Conservation (phyloP, 1,140 invertebrate species). For the Chrysopa pallens region DNA sequence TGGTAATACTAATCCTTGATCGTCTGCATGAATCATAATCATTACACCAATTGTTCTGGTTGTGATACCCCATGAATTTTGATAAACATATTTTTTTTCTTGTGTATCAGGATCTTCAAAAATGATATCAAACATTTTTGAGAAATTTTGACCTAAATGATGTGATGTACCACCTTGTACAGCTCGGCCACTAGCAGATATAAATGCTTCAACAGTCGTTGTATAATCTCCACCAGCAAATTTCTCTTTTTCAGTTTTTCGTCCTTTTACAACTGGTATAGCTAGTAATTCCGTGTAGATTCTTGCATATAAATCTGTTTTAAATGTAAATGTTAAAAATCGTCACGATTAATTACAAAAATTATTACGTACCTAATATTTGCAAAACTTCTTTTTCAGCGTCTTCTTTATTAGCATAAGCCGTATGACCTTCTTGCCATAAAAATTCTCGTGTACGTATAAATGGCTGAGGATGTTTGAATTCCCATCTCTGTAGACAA, state of each 20-base stretch:
- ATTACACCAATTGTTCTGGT: slow-evolving; percentile 91
- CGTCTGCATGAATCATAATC: slow-evolving; percentile 94
- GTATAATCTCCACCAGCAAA: slow-evolving; percentile 98
- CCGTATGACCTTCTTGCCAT: slow-evolving; percentile 99
- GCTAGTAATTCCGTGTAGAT: slow-evolving; percentile 90
- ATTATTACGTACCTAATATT: slow-evolving; percentile 36
- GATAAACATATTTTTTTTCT: slow-evolving; percentile 80
- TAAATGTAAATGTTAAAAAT: slow-evolving; percentile 1
- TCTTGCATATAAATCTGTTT: slow-evolving; percentile 59
- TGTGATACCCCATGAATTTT: slow-evolving; percentile 98
- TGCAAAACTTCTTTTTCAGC: slow-evolving; percentile 74
- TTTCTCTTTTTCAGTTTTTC: slow-evolving; percentile 98
- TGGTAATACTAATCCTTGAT: slow-evolving; percentile 89
- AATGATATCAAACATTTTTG: slow-evolving; percentile 97
- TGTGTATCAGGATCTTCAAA: slow-evolving; percentile 84
- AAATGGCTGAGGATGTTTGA: slow-evolving; percentile 99
- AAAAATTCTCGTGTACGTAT: slow-evolving; percentile 93
- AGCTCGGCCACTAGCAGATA: slow-evolving; percentile 83
- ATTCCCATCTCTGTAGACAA: slow-evolving; percentile 82
- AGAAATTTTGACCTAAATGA: slow-evolving; percentile 97
- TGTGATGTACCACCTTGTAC: slow-evolving; percentile 97
- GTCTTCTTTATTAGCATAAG: slow-evolving; percentile 66
- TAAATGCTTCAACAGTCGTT: slow-evolving; percentile 91
- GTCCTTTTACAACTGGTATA: slow-evolving; percentile 85
- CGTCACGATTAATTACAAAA: background rate